These are phyloP conservation scores for Globia sparganii DNA, from an alignment of 2,888 invertebrate genomes.

Conservation along the genomic window DNA sequence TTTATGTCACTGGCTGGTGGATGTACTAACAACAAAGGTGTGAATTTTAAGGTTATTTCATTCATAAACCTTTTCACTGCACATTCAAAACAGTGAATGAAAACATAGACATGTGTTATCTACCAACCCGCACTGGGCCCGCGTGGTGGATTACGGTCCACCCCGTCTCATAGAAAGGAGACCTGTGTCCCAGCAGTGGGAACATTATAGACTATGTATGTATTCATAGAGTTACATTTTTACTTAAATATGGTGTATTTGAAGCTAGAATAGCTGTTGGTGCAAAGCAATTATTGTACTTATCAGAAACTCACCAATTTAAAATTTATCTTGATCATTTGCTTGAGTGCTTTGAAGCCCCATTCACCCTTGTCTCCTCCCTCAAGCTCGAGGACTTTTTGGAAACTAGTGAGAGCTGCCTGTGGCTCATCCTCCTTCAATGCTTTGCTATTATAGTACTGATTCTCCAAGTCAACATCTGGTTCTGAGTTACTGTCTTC, in stretches of 20 bases:
- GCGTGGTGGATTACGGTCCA: too few species aligned
- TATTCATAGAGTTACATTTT: neutral
- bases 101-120: too few species aligned
- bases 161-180: too few species aligned
- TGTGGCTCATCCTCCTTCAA: conserved; percentile 99
- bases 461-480: conserved; percentile 99
- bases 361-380: conserved; percentile 99
- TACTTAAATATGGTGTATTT: neutral
- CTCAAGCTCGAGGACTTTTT: conserved; percentile 98
- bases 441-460: conserved; percentile 99
- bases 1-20: neutral
- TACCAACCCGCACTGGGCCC: too few species aligned
- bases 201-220: too few species aligned
- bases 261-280: neutral
- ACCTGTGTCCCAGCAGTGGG: too few species aligned
- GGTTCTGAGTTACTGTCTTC: conserved; percentile 99
- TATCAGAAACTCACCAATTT: conserved; percentile 93
- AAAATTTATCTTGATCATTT: conserved; percentile 99
- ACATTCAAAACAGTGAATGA: too few species aligned
- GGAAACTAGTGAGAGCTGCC: conserved; percentile 97
- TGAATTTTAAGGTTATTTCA: neutral
- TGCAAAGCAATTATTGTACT: neutral
- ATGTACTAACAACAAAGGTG: neutral
- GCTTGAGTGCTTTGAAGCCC: conserved; percentile 99
- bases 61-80: neutral